These are phyloP conservation scores for Meandrusa payeni DNA, from an alignment of 2,888 invertebrate species.

Conservation along the genomic window DNA sequence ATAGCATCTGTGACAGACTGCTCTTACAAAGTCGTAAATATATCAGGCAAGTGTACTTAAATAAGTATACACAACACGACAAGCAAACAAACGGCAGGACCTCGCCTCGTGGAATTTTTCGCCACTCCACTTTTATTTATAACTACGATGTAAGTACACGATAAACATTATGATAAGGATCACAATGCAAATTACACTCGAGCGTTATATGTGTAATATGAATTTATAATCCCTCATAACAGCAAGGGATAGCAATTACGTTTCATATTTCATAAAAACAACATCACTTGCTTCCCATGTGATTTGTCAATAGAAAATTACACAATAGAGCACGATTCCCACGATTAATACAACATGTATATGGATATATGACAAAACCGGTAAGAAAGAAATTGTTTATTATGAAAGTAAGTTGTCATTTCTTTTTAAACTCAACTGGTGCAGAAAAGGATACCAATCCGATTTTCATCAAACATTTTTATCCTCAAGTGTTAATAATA, in stretches of 20 bases:
- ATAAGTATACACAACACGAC: slow-evolving; percentile 27
- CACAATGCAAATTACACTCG: slow-evolving; percentile 16
- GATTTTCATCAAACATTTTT: no score
- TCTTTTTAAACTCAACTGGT: no score
- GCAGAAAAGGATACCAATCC: no score
- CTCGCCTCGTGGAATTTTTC: slow-evolving; percentile 31
- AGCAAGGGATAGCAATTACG: slow-evolving; percentile 1
- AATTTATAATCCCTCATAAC: slow-evolving; percentile 14
- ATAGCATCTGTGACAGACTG: slow-evolving; percentile 54
- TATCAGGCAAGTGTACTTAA: slow-evolving; percentile 51
- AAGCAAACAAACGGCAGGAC: slow-evolving; percentile 21
- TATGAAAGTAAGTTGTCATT: no score
- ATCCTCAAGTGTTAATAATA: no score
- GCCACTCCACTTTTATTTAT: slow-evolving; percentile 26
- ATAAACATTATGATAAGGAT: slow-evolving; percentile 21
- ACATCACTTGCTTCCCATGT: no score
- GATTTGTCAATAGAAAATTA: no score
- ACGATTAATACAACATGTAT: no score
- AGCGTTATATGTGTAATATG: slow-evolving; percentile 19
- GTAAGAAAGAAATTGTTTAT: no score
- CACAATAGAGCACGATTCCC: no score
- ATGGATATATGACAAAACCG: no score
- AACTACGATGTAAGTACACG: slow-evolving; percentile 18
- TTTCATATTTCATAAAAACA: not conserved
- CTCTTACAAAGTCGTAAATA: slow-evolving; percentile 61